Conservation (phyloP, 1,140 invertebrate species). For the Cydia pomonella region DNA sequence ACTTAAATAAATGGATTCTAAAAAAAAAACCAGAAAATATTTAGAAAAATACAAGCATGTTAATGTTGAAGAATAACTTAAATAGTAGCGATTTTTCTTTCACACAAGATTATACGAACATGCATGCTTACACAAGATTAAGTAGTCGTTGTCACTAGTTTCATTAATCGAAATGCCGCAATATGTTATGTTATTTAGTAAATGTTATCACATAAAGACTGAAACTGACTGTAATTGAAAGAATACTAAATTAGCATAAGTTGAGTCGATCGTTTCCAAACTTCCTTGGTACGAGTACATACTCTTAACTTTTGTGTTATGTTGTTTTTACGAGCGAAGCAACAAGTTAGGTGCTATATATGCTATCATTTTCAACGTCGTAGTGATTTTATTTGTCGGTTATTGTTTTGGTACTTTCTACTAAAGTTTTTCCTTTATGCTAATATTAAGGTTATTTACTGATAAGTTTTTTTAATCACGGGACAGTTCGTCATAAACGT, state of each 20-base stretch:
- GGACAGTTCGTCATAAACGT: neutral
- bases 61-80: too few species aligned
- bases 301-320: neutral
- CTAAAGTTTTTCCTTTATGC: neutral
- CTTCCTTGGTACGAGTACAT: conserved; percentile 4
- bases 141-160: neutral
- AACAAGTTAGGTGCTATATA: conserved; percentile 17
- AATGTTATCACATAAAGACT: too few species aligned
- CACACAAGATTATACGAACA: too few species aligned
- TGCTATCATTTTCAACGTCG: conserved; percentile 5
- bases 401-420: neutral
- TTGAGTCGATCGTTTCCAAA: neutral
- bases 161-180: neutral
- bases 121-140: neutral
- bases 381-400: neutral
- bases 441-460: neutral
- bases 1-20: too few species aligned
- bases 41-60: too few species aligned
- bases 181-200: neutral
- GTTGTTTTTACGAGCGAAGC: conserved; percentile 6
- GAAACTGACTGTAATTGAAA: neutral
- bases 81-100: too few species aligned
- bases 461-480: neutral
- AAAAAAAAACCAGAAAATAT: too few species aligned
- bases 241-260: conserved; percentile 6